These are phyloP conservation scores for Lepidocyrtoides sp. DNA, from an alignment of 2,888 invertebrate genomes.

Conservation along the genomic window DNA sequence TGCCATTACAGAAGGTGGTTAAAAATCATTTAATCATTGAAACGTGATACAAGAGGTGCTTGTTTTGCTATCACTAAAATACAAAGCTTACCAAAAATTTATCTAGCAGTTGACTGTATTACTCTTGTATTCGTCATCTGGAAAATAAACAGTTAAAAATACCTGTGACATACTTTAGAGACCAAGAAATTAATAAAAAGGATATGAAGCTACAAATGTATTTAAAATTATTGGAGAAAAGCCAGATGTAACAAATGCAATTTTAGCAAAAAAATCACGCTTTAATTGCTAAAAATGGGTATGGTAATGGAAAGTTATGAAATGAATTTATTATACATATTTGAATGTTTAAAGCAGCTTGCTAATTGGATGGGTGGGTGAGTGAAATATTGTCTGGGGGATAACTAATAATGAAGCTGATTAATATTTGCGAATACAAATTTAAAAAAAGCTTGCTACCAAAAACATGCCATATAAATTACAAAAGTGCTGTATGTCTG, in stretches of 20 bases:
- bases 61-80: slow-evolving; percentile 16
- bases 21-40: not conserved
- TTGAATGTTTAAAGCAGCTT: too few species aligned
- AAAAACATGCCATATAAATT: slow-evolving; percentile 43
- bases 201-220: not conserved
- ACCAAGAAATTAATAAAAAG: slow-evolving; percentile 62
- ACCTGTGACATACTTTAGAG: slow-evolving; percentile 77
- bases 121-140: slow-evolving; percentile 49
- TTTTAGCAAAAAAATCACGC: too few species aligned
- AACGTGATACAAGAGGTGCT: slow-evolving; percentile 14
- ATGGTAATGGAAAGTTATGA: too few species aligned
- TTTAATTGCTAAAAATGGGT: too few species aligned
- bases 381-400: not conserved
- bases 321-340: too few species aligned
- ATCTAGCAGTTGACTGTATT: slow-evolving; percentile 25
- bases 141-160: slow-evolving; percentile 19
- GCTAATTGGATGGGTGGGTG: not conserved
- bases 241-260: not conserved
- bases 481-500: slow-evolving; percentile 40
- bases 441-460: slow-evolving; percentile 29
- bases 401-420: too few species aligned
- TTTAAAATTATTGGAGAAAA: not conserved
- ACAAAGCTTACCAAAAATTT: slow-evolving; percentile 35
- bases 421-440: not conserved
- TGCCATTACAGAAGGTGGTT: not conserved